phyloP scores from a whole-genome alignment of 2,797 vertebrate genomes.

The Pseudomugil tenellus region DNA sequence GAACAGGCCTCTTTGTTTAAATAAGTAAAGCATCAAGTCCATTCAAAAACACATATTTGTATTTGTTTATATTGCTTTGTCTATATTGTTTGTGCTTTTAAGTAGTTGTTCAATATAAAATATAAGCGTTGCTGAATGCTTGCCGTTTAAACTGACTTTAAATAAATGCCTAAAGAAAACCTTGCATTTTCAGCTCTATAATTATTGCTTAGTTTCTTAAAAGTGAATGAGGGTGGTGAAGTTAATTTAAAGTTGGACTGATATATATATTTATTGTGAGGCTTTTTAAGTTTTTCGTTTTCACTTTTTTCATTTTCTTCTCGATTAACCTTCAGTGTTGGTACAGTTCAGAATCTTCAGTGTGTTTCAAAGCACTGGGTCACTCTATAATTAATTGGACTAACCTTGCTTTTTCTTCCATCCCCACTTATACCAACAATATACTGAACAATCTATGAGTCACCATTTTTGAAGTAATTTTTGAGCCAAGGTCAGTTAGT shows the following conservation, averaged over 20 bases:
- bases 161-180: slow-evolving; percentile 12
- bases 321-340: not conserved
- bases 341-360: slow-evolving; percentile 9
- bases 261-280: not conserved
- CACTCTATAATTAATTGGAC: slow-evolving; percentile 16
- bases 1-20: slow-evolving; percentile 36
- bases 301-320: not conserved
- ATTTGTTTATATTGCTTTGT: slow-evolving; percentile 20
- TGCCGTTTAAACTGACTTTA: not conserved
- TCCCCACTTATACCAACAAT: slow-evolving; percentile 13
- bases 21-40: slow-evolving; percentile 23
- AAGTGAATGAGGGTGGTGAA: not conserved
- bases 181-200: slow-evolving; percentile 3
- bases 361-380: slow-evolving; percentile 15
- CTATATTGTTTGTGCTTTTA: slow-evolving; percentile 27
- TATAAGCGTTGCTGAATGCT: not conserved
- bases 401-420: not conserved
- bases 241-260: not conserved
- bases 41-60: slow-evolving; percentile 23
- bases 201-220: slow-evolving; percentile 1
- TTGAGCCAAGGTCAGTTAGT: slow-evolving; percentile 50
- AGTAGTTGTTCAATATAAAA: slow-evolving; percentile 16
- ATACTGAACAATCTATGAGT: slow-evolving; percentile 27
- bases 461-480: slow-evolving; percentile 35
- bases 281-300: not conserved